These are phyloP conservation scores for Apamea sordens DNA, from an alignment of 2,888 invertebrate species.

Conservation along the genomic window DNA sequence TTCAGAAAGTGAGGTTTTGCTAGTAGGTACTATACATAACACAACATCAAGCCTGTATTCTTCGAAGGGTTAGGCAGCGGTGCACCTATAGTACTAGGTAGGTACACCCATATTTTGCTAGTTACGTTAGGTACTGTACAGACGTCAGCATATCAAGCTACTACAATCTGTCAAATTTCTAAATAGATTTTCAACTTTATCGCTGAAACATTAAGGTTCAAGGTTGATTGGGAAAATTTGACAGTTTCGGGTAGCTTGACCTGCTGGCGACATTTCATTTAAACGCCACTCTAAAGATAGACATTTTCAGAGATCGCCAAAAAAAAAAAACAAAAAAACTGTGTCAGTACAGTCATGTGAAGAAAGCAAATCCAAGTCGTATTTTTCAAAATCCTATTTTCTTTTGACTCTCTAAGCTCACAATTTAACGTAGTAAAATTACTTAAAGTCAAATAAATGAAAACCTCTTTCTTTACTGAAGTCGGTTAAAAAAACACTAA, in stretches of 20 bases:
- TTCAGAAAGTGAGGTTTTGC: not conserved
- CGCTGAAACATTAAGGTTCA: no score
- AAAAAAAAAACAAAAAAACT: not conserved
- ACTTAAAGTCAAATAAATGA: not conserved
- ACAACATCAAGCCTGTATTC: no score
- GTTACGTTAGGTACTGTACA: no score
- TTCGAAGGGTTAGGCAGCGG: no score
- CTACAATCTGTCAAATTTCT: no score
- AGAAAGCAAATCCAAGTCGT: not conserved
- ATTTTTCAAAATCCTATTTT: not conserved
- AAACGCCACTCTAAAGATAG: not conserved
- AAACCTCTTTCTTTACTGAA: not conserved
- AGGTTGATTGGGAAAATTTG: no score
- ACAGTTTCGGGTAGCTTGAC: no score
- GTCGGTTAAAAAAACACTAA: constrained; percentile 13
- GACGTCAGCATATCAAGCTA: no score
- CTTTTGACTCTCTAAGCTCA: not conserved
- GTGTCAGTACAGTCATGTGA: not conserved
- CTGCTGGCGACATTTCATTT: no score
- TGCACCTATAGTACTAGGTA: no score
- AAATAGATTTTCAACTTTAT: no score
- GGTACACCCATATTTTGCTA: no score
- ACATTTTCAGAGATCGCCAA: not conserved
- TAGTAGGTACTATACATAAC: not conserved
- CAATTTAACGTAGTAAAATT: not conserved